phyloP scores from a whole-genome alignment of 2,888 invertebrate species.

The Cryptophagus acutangulus region DNA sequence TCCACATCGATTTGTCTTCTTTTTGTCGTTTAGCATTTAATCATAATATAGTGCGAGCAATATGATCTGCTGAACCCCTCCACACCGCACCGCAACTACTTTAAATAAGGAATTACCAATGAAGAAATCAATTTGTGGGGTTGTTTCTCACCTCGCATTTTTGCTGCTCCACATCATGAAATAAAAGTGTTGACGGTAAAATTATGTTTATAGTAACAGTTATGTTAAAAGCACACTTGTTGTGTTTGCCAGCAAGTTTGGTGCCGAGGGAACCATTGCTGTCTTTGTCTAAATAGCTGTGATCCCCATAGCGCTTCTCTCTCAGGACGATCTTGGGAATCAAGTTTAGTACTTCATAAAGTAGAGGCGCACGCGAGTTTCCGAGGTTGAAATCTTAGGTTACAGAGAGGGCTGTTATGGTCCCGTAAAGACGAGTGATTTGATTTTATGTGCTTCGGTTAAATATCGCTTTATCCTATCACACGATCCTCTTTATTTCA shows the following conservation, averaged over 20 bases:
- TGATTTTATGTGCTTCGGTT: conserved; percentile 50
- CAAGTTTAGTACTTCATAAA: conserved; percentile 50
- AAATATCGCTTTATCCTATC: conserved; percentile 46
- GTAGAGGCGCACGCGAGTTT: conserved; percentile 49
- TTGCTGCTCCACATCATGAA: conserved; percentile 41
- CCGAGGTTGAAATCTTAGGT: conserved; percentile 49
- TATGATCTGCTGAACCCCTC: not conserved
- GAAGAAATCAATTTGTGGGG: too few relatives aligned
- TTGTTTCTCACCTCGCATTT: too few relatives aligned
- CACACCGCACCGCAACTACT: not conserved
- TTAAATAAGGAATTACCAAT: too few relatives aligned
- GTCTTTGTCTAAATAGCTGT: conserved; percentile 21
- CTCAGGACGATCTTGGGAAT: conserved; percentile 39
- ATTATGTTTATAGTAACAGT: conserved; percentile 50
- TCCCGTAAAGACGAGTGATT: conserved; percentile 49
- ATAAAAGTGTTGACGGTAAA: conserved; percentile 47
- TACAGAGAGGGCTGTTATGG: conserved; percentile 48
- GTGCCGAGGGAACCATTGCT: conserved; percentile 37
- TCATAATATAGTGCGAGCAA: conserved; percentile 44
- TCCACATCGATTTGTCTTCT: conserved; percentile 48
- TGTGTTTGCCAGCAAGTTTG: conserved; percentile 43
- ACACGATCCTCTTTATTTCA: conserved; percentile 10
- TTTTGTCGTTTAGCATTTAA: conserved; percentile 48
- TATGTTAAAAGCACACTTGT: conserved; percentile 50
- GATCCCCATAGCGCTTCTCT: conserved; percentile 15